Evolutionary conservation across 2,797 vertebrate genomes (phyloP), one percentile per base, ranked within the genome.

Genomic region (Prunella strophiata): DNA sequence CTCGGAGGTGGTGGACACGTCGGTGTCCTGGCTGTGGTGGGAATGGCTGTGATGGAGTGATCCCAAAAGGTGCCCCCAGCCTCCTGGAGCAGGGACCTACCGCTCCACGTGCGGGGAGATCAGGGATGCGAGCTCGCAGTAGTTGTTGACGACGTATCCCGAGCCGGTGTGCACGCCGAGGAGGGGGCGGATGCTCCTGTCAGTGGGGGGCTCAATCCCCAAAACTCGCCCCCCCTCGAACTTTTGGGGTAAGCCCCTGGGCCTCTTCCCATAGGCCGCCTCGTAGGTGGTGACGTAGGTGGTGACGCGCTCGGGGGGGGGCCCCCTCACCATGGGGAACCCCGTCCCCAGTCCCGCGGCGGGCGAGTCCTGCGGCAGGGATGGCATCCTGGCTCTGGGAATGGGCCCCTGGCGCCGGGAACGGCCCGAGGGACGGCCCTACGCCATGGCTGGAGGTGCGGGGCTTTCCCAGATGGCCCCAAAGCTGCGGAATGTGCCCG

Each of bases 281-380:
- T 91, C 55, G 43, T 97, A 98, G 89, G 42, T 97, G 50, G 97
- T 98, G 72, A 96, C 83, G 0, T 97, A 98, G 88, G 97, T 97
- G 27, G 97, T 93, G 91, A 96, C 15, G 21, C 97, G 97, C 43
- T 98, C 85, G 0, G 94, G 16, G 65, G 29, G 50, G 14, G 34
- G 2, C 14, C 85, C 95, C 88, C 87, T 92, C 52, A 94, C 96
- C 5, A 85, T 74, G 11, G 96, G 96, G 51, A 96, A 94, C 12
- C 51, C 1, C 1, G 26, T 25, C 16, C 74, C 54, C 72, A 20
- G 0, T 2, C 29, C 86, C 4, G 5, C 1, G 1, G 48, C 29
- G 0, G 71, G 32, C 0, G 29, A 80, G 34, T 91, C 97, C n/a
- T 11, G 45, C 0, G 19, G 85, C 38, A 87, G 58, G 91, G 88